Percentiles rank a stretch among this genome's conserved stretches.
These are phyloP conservation scores for Platyscapa corneri DNA, from an alignment of 1,140 invertebrate genomes.

Conservation along the genomic window DNA sequence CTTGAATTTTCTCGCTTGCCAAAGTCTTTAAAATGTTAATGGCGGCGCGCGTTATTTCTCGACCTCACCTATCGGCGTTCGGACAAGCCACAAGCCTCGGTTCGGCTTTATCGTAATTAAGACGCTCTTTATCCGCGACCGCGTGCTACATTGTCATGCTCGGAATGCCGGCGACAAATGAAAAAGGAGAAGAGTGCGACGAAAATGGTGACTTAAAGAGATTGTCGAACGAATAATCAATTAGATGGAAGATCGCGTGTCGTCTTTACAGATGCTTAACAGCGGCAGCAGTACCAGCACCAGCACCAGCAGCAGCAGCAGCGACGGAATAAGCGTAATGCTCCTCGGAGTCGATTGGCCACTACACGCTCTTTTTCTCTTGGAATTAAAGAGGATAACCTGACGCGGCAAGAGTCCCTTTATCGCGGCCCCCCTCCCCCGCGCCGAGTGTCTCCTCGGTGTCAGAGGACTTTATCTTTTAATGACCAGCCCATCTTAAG, in stretches of 20 bases:
- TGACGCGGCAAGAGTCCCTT: conserved; percentile 50
- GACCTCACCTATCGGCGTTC: background rate
- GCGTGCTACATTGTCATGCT: conserved; percentile 44
- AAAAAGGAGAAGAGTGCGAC: background rate
- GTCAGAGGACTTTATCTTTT: conserved; percentile 71
- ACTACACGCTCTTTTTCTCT: background rate
- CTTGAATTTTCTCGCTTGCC: background rate
- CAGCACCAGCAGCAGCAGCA: background rate
- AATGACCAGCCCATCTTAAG: conserved; percentile 72
- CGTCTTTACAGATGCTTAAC: conserved; percentile 16
- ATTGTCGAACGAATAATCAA: conserved; percentile 54
- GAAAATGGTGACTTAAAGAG: conserved; percentile 49
- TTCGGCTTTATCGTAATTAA: conserved; percentile 33
- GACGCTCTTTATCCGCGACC: conserved; percentile 5
- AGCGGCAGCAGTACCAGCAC: background rate
- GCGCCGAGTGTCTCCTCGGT: conserved; percentile 64
- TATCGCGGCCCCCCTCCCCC: conserved; percentile 54
- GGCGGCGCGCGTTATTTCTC: background rate
- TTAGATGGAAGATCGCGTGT: conserved; percentile 53
- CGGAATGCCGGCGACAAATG: conserved; percentile 30
- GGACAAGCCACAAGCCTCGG: background rate
- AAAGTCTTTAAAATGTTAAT: conserved; percentile 15
- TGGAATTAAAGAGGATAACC: conserved; percentile 24
- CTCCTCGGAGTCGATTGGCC: background rate
- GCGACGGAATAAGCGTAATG: background rate